Base-by-base conservation (phyloP, 2,113 vertebrate genomes). In the Microtus ochrogaster region DNA sequence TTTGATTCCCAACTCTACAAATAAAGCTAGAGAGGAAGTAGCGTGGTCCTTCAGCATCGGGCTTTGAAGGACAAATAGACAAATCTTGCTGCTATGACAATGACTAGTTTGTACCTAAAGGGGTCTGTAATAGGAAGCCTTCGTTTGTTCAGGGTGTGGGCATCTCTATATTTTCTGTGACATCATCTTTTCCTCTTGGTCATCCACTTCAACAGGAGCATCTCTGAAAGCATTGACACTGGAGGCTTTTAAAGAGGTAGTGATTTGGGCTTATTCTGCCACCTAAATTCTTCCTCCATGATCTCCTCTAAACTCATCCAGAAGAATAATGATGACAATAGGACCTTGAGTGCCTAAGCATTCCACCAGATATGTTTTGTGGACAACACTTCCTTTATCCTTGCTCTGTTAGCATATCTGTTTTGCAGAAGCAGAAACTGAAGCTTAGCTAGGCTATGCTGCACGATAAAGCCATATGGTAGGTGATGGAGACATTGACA, bases 61-160 rank as follows among this genome's bases (percentile, higher is more conserved):
- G 30, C 49, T 19, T 90, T n/a, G 11, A 52, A 92, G 72, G 63
- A 66, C 2, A 1, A n/a, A 55, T 24, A 30, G 7, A n/a, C 19
- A 7, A 79, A 70, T 30, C 10, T 1, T 1, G 3, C 36, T 44
- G 33, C 21, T 7, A 3, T 12, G 16, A 7, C 26, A 49, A 11
- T 6, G 72, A 30, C 36, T 0, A 68, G 2, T 10, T 22, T 9
- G 3, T 47, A 13, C 14, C 3, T 0, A 7, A 26, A 92, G 78
- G 44, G 30, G 72, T 10, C 41, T 3, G 3, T 5, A 19, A 19
- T 3, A 68, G 58, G 55, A 66, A 22, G 58, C 9, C 36, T 68
- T 47, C 8, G 5, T 74, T 44, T 41, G 49, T 21, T 17, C 17
- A 89, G 47, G 36, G 8, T 28, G 13, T 12, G 7, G 7, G 55